These are phyloP conservation scores for Mimas tiliae DNA, from an alignment of 2,888 invertebrate species.

Conservation along the genomic window DNA sequence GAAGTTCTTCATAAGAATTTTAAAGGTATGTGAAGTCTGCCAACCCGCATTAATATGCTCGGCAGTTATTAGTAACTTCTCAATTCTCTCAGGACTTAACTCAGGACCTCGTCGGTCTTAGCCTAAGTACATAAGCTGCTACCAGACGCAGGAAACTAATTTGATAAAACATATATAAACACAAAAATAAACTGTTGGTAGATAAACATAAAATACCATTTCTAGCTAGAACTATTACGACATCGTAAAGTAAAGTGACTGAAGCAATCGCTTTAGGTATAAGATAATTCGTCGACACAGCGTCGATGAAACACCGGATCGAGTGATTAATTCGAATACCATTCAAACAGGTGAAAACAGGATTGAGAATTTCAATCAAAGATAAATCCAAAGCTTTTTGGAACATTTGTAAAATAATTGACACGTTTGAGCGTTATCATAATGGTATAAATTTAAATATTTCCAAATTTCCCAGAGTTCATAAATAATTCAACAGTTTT, in stretches of 20 bases:
- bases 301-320: slow-evolving; percentile 9
- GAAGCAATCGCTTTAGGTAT: slow-evolving; percentile 7
- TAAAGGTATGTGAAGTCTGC: too few species aligned
- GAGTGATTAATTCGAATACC: background rate
- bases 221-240: slow-evolving; percentile 14
- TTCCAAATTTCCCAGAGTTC: too few species aligned
- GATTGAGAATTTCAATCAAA: background rate
- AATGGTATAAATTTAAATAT: too few species aligned
- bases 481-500: too few species aligned
- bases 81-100: too few species aligned
- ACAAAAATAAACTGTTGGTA: slow-evolving; percentile 16
- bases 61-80: too few species aligned
- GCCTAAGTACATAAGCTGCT: too few species aligned
- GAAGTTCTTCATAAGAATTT: too few species aligned
- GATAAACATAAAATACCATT: slow-evolving; percentile 27
- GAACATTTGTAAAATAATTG: background rate
- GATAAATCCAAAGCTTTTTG: background rate
- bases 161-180: slow-evolving; percentile 24
- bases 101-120: too few species aligned
- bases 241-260: slow-evolving; percentile 8
- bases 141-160: background rate
- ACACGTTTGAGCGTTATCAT: background rate
- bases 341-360: background rate
- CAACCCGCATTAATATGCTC: too few species aligned
- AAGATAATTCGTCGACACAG: background rate